These are phyloP conservation scores for Drosophila villosipedis DNA, from an alignment of 2,888 invertebrate genomes.

Conservation along the genomic window DNA sequence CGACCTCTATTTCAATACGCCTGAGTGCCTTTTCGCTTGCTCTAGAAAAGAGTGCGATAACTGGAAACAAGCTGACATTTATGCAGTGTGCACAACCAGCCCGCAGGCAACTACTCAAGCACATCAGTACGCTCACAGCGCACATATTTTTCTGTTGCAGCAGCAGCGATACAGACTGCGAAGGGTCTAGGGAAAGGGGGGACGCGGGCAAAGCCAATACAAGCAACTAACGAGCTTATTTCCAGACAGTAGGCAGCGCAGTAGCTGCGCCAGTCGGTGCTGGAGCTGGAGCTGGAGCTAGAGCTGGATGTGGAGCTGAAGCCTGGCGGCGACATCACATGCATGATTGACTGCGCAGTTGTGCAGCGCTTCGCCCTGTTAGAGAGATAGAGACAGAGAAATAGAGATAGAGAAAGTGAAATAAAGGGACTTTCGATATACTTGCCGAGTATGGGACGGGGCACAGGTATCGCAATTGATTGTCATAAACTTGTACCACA, in stretches of 20 bases:
- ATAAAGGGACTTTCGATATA: slow-evolving; percentile 8
- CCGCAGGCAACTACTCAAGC: slow-evolving; percentile 75
- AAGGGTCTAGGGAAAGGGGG: slow-evolving; percentile 4
- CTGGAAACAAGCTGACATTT: slow-evolving; percentile 83
- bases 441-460: slow-evolving; percentile 1
- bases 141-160: slow-evolving; percentile 78
- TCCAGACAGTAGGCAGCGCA: slow-evolving; percentile 69
- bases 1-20: slow-evolving; percentile 63
- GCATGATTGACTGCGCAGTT: slow-evolving; percentile 80
- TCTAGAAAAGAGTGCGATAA: slow-evolving; percentile 74
- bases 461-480: slow-evolving; percentile 70
- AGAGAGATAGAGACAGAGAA: background rate
- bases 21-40: slow-evolving; percentile 58
- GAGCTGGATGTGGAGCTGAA: slow-evolving; percentile 26
- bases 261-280: slow-evolving; percentile 35
- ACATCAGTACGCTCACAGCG: slow-evolving; percentile 66
- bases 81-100: slow-evolving; percentile 79
- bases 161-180: slow-evolving; percentile 33
- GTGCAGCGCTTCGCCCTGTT: slow-evolving; percentile 61
- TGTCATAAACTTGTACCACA: slow-evolving; percentile 73
- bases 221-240: slow-evolving; percentile 79
- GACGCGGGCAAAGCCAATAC: slow-evolving; percentile 70
- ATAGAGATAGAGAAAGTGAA: background rate
- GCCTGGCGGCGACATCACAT: slow-evolving; percentile 81
- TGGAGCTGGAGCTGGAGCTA: background rate